phyloP scores from a whole-genome alignment of 37 sponge, comb jelly and placozoan genomes.

The Hormiphora californensis region DNA sequence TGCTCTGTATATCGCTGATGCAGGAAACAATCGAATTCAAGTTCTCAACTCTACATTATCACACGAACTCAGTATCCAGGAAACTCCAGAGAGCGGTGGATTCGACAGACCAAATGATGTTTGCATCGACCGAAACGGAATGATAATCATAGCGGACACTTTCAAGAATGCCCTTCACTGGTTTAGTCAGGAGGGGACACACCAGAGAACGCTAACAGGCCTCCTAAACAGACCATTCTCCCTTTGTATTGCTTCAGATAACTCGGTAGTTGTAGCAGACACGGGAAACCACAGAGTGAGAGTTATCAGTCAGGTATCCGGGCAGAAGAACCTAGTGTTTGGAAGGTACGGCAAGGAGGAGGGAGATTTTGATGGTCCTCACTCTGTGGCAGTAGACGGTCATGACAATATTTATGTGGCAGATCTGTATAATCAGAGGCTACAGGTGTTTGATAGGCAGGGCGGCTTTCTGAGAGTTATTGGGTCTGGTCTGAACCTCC shows the following conservation, averaged over 20 bases:
- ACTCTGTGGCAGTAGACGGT: conserved; percentile 36
- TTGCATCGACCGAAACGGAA: conserved; percentile 36
- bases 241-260: conserved; percentile 22
- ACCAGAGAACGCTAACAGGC: conserved; percentile 13
- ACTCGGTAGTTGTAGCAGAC: conserved; percentile 49
- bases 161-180: conserved; percentile 44
- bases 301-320: conserved; percentile 33
- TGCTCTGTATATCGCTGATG: conserved; percentile 43
- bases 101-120: conserved; percentile 50
- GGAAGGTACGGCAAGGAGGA: conserved; percentile 50
- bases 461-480: background rate
- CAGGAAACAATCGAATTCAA: conserved; percentile 35
- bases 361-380: conserved; percentile 49
- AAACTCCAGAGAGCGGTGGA: background rate
- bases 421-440: conserved; percentile 33
- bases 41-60: conserved; percentile 33
- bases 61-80: conserved; percentile 11
- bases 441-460: conserved; percentile 48
- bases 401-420: conserved; percentile 46
- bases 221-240: conserved; percentile 49
- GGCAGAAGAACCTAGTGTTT: conserved; percentile 28
- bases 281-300: conserved; percentile 51
- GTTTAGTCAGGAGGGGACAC: conserved; percentile 24
- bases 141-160: conserved; percentile 41
- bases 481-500: background rate